Percentiles rank a stretch among this genome's conserved stretches.
These are phyloP conservation scores for Sympetrum striolatum DNA, from an alignment of 2,888 invertebrate genomes.

Conservation along the genomic window DNA sequence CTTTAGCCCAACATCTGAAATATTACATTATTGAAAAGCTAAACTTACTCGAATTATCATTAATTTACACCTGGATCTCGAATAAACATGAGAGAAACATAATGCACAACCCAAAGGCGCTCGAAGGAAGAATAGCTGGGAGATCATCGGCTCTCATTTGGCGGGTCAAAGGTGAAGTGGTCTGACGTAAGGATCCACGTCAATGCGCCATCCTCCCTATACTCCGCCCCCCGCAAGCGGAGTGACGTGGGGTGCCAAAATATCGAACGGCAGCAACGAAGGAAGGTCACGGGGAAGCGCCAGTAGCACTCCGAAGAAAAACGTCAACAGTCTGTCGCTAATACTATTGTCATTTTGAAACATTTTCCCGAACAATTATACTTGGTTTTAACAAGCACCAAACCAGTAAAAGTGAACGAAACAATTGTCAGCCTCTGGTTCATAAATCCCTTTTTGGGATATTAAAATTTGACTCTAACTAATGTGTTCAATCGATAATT, in stretches of 20 bases:
- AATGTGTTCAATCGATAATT: too few species aligned
- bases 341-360: not conserved
- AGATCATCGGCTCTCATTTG: conserved; percentile 30
- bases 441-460: too few species aligned
- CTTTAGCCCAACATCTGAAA: too few species aligned
- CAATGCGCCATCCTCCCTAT: conserved; percentile 26
- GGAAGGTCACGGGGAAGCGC: conserved; percentile 4
- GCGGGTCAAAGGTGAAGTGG: conserved; percentile 38
- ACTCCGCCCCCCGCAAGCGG: conserved; percentile 15
- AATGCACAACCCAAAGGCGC: not conserved
- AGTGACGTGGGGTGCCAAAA: conserved; percentile 41
- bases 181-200: conserved; percentile 43
- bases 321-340: conserved; percentile 3
- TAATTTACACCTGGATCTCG: too few species aligned
- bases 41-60: too few species aligned
- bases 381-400: too few species aligned
- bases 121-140: not conserved
- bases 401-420: too few species aligned
- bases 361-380: not conserved
- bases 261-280: conserved; percentile 32
- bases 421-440: too few species aligned
- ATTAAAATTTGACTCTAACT: too few species aligned
- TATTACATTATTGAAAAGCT: too few species aligned
- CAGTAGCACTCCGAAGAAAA: not conserved
- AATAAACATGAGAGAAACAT: too few species aligned